These are phyloP conservation scores for Gasteruption jaculator DNA, from an alignment of 2,888 invertebrate species.

Conservation along the genomic window DNA sequence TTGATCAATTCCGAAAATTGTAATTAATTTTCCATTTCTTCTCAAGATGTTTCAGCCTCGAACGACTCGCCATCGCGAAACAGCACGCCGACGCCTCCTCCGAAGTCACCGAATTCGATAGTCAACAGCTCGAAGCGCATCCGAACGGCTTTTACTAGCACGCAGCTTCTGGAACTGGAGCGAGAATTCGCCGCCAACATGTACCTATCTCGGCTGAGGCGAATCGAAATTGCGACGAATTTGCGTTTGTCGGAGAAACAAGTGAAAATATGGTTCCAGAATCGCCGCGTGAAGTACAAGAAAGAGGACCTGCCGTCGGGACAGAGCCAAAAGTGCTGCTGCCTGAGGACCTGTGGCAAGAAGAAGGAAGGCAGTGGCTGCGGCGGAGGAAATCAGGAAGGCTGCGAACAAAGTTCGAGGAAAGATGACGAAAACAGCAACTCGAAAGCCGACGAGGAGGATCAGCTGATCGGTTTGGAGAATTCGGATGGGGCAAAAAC, in stretches of 20 bases:
- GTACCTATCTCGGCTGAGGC: slow-evolving; percentile 81
- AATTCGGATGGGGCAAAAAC: too few species aligned
- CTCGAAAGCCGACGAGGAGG: neutral
- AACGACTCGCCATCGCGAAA: slow-evolving; percentile 53
- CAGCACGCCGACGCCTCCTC: slow-evolving; percentile 52
- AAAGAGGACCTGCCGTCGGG: slow-evolving; percentile 70
- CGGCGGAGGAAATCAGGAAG: slow-evolving; percentile 20
- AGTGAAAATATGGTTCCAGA: slow-evolving; percentile 95
- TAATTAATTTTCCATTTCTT: slow-evolving; percentile 18
- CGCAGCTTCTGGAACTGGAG: slow-evolving; percentile 72
- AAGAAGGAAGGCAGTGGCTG: slow-evolving; percentile 41
- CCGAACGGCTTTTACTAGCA: slow-evolving; percentile 89
- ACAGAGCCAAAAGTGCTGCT: slow-evolving; percentile 53
- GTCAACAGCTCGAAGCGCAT: slow-evolving; percentile 78
- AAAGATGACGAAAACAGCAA: too few species aligned
- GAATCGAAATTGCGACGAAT: slow-evolving; percentile 90
- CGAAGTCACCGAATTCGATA: slow-evolving; percentile 45
- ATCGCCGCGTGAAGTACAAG: slow-evolving; percentile 88
- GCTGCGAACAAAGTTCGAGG: neutral
- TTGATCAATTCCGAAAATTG: too few species aligned
- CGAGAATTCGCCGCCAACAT: slow-evolving; percentile 85
- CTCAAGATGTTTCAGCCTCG: slow-evolving; percentile 40
- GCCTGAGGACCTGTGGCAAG: slow-evolving; percentile 53
- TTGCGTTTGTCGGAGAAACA: slow-evolving; percentile 88
- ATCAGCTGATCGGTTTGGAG: neutral